Evolutionary conservation across 2,888 invertebrate species (phyloP).

Genomic region (Rhagonycha fulva): DNA sequence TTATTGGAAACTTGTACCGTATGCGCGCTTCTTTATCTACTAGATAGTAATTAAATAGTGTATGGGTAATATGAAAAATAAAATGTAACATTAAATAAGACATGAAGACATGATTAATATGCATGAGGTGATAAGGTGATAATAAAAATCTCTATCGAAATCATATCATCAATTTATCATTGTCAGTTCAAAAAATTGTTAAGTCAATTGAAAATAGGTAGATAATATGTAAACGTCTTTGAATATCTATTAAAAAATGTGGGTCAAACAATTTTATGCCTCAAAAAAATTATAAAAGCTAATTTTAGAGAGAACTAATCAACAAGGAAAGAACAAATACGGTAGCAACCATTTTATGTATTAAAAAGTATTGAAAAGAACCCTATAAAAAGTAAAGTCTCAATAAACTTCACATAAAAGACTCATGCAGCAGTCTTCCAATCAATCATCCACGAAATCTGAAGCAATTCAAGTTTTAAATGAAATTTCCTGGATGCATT

Average conservation of each 20-base stretch:
- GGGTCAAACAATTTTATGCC: not conserved
- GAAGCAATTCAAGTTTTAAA: constrained; percentile 38
- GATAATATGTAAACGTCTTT: not conserved
- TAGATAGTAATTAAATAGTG: not conserved
- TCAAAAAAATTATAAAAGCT: not conserved
- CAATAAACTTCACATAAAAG: constrained; percentile 32
- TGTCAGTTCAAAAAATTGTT: not conserved
- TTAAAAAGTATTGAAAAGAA: constrained; percentile 30
- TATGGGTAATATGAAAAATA: not conserved
- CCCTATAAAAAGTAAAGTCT: constrained; percentile 30
- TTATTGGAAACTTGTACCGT: not conserved
- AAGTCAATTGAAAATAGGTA: not conserved
- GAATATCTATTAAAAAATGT: not conserved
- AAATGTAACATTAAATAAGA: not conserved
- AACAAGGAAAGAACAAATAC: constrained; percentile 17
- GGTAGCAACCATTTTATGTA: constrained; percentile 18
- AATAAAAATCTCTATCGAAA: not conserved
- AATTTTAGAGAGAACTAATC: not conserved
- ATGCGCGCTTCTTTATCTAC: not conserved
- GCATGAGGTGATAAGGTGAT: not conserved
- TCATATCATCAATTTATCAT: not conserved
- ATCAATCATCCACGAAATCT: constrained; percentile 34
- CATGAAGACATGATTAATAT: not conserved
- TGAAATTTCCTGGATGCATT: constrained; percentile 37
- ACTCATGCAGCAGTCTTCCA: constrained; percentile 29